Evolutionary conservation across 2,888 invertebrate species (phyloP).

Genomic region (Polymixis flavicincta): DNA sequence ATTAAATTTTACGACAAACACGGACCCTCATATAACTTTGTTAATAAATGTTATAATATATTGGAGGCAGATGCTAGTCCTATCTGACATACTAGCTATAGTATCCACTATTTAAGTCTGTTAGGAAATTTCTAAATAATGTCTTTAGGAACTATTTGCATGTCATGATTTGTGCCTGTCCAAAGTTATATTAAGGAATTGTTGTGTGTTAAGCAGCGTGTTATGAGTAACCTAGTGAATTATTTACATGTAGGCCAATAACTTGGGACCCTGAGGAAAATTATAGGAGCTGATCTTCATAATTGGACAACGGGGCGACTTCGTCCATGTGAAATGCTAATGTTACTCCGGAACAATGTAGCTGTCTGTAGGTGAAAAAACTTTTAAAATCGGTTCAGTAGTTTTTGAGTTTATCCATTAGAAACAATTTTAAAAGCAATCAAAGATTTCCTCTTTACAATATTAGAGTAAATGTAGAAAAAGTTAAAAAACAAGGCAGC

Average conservation of each 20-base stretch:
- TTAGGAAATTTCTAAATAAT: conserved; percentile 62
- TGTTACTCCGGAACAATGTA: too few relatives aligned
- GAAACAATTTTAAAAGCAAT: too few relatives aligned
- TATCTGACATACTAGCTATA: conserved; percentile 69
- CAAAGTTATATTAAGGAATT: conserved; percentile 49
- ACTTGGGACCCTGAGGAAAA: neutral
- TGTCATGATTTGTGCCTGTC: conserved; percentile 56
- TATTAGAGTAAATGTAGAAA: neutral
- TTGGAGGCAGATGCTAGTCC: conserved; percentile 77
- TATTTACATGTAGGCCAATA: conserved; percentile 16
- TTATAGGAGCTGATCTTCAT: neutral
- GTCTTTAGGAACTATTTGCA: conserved; percentile 61
- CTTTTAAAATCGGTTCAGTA: too few relatives aligned
- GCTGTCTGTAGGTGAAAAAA: too few relatives aligned
- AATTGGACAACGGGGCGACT: neutral
- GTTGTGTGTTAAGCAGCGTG: conserved; percentile 30
- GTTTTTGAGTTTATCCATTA: too few relatives aligned
- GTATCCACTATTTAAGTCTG: conserved; percentile 65
- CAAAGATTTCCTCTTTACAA: too few relatives aligned
- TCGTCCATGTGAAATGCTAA: too few relatives aligned
- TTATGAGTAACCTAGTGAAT: conserved; percentile 21
- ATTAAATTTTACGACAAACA: conserved; percentile 89
- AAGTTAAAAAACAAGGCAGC: neutral
- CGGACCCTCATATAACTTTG: conserved; percentile 87
- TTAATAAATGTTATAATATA: conserved; percentile 88